Base-by-base conservation (phyloP, 2,888 invertebrate genomes). In the Drosophila heteroneura region DNA sequence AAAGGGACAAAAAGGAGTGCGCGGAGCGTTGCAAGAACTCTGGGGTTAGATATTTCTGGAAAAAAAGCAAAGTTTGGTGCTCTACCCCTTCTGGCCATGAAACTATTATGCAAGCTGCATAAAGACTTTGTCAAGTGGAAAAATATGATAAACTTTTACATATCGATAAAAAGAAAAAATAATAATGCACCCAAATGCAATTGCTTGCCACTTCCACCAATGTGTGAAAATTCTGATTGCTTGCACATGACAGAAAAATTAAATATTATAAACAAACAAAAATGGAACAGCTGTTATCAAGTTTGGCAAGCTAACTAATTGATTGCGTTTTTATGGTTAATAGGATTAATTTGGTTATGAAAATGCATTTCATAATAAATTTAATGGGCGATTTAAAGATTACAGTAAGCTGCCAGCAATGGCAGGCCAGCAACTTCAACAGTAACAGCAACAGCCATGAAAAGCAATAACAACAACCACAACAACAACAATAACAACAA, bases 51-150 rank as follows among this genome's bases (percentile, higher is more conserved):
- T 49, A 57, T 65, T 62, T 62, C 47, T 65, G 16, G n/a, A 37
- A 14, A 68, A 68, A 79, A 82, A 81, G 53, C 63, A 86, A 90
- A 86, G 76, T 90, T 87, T 86, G 74, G 62, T 74, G 60, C 78
- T 58, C 74, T 64, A 74, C 69, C 69, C 78, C 82, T 76, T 51
- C 81, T 72, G 75, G 84, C 76, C 81, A 90, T 90, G 84, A 89
- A 89, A 90, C 87, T 84, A 90, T 90, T 90, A 84, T 82, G 81
- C 84, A 90, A 87, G 90, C 78, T 88, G 88, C 83, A 85, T 79
- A 83, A 87, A 81, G 83, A 91, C 79, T 91, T 91, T 91, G 85
- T 88, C 88, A 89, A 88, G 90, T 91, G 90, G 91, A 89, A 91
- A 86, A 89, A 88, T 88, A 83, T 84, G 89, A 77, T 90, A 85